A percentile compares a stretch with the other conserved stretches of the same genome.
phyloP scores from a whole-genome alignment of 2,888 invertebrate species.

The Eupithecia subumbrata region DNA sequence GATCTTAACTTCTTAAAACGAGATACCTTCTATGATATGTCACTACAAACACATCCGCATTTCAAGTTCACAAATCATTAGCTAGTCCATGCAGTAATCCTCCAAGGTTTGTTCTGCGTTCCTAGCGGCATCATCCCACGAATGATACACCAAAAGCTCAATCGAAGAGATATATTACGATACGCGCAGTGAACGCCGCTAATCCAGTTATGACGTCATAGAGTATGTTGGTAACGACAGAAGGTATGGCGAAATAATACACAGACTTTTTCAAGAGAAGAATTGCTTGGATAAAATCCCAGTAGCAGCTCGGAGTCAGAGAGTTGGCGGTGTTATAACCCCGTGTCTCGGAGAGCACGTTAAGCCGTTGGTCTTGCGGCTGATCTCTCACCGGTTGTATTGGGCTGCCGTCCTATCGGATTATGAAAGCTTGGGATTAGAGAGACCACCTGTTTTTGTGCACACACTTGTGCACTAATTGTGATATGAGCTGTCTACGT shows the following conservation, averaged over 20 bases:
- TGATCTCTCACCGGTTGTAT: too few relatives aligned
- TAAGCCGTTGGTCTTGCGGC: too few relatives aligned
- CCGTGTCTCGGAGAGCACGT: too few relatives aligned
- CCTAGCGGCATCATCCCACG: conserved; percentile 63
- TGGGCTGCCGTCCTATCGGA: too few relatives aligned
- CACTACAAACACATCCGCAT: background rate
- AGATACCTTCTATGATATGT: background rate
- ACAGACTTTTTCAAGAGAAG: background rate
- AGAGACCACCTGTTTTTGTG: too few relatives aligned
- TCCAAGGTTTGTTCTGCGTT: background rate
- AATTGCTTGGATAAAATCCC: background rate
- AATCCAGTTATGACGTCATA: conserved; percentile 77
- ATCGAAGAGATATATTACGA: conserved; percentile 80
- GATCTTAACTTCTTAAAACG: too few relatives aligned
- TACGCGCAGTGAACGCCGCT: conserved; percentile 69
- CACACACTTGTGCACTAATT: too few relatives aligned
- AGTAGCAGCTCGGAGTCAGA: too few relatives aligned
- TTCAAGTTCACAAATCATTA: background rate
- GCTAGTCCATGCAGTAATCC: background rate
- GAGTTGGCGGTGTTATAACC: too few relatives aligned
- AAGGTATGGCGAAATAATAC: background rate
- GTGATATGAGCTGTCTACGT: too few relatives aligned
- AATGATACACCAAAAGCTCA: conserved; percentile 81
- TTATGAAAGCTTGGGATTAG: too few relatives aligned
- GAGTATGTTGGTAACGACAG: conserved; percentile 46